Conservation (phyloP, 2,888 invertebrate genomes). For the Antheraea yamamai region DNA sequence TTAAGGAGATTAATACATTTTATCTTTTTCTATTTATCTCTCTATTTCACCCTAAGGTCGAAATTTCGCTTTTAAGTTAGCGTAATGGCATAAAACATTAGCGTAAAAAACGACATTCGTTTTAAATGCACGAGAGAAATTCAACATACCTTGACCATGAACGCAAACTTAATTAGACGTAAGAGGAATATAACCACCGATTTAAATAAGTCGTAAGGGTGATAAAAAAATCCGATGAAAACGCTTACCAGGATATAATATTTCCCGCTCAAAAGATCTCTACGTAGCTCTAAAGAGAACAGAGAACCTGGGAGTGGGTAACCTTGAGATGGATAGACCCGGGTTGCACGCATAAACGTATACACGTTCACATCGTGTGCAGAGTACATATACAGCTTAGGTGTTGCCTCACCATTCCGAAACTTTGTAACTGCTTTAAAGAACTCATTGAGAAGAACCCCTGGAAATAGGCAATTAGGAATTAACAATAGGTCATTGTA, state of each 20-base stretch:
- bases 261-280: conserved; percentile 9
- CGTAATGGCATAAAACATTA: too few species aligned
- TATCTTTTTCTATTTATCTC: too few species aligned
- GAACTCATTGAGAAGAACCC: conserved; percentile 17
- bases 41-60: too few species aligned
- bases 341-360: conserved; percentile 1
- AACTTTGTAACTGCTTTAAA: not conserved
- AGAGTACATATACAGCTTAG: conserved; percentile 14
- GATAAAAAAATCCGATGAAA: not conserved
- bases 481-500: too few species aligned
- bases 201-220: too few species aligned
- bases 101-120: too few species aligned
- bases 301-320: not conserved
- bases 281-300: conserved; percentile 18
- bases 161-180: not conserved
- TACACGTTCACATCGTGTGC: conserved; percentile 19
- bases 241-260: conserved; percentile 19
- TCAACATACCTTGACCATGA: too few species aligned
- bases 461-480: not conserved
- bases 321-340: not conserved
- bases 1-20: too few species aligned
- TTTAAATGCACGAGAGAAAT: too few species aligned
- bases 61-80: too few species aligned
- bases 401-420: not conserved
- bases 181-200: not conserved